These are phyloP conservation scores for Pollenia griseotomentosa DNA, from an alignment of 2,888 invertebrate genomes.

Conservation along the genomic window DNA sequence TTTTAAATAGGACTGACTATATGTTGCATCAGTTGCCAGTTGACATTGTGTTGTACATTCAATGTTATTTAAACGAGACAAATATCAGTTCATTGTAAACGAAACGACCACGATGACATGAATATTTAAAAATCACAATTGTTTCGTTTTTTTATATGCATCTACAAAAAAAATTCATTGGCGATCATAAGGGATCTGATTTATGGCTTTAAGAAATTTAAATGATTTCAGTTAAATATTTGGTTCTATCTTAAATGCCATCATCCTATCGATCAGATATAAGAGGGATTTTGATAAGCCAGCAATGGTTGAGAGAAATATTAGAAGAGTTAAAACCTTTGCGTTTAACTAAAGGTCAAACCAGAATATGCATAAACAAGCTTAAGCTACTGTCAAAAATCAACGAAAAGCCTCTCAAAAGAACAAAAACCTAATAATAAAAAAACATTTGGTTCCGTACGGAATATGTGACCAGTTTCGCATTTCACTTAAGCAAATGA, in stretches of 20 bases:
- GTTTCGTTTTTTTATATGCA: constrained; percentile 30
- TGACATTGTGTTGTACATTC: constrained; percentile 30
- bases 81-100: constrained; percentile 63
- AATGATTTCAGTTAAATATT: constrained; percentile 38
- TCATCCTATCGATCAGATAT: constrained; percentile 34
- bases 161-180: constrained; percentile 32
- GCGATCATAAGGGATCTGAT: constrained; percentile 51
- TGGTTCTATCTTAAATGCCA: background rate
- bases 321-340: too few species aligned
- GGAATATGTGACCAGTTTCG: too few species aligned
- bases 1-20: constrained; percentile 38
- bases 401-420: too few species aligned
- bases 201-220: constrained; percentile 50
- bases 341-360: too few species aligned
- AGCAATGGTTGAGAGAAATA: background rate
- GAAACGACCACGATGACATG: constrained; percentile 60
- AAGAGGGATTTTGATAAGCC: background rate
- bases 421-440: too few species aligned
- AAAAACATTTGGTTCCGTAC: too few species aligned
- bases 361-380: too few species aligned
- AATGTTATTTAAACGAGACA: constrained; percentile 70
- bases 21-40: constrained; percentile 58
- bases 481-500: too few species aligned
- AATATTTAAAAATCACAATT: constrained; percentile 68
- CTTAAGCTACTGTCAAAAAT: too few species aligned